Evolutionary conservation across 2,888 invertebrate species (phyloP), one percentile per base, ranked within the genome.

Genomic region (Tachina lurida): DNA sequence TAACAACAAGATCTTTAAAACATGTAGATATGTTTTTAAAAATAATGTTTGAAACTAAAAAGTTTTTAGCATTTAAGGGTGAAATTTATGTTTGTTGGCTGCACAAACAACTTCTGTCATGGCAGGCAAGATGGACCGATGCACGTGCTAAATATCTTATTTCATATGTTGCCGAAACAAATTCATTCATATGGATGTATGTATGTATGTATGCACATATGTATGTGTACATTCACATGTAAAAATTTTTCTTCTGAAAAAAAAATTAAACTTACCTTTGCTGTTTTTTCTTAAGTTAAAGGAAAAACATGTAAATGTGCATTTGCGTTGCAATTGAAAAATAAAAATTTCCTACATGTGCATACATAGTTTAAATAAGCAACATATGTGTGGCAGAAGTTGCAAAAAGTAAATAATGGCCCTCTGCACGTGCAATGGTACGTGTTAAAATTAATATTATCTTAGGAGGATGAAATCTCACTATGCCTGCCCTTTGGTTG

Each of bases 311-410:
- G 52, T 56, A 67, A 12, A 10, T n/a, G 12, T 49, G 52, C 47
- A 19, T 45, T 47, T 43, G 41, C 19, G 9, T 31, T 68, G 63
- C 75, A 58, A 52, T 58, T 71, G 43, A 63, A 65, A 56, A 62
- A 60, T 41, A 49, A 41, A 80, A 68, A 68, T 63, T 54, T 60
- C 45, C 62, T 65, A 47, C 54, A 54, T 75, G 10, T 13, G 13
- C 54, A 17, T 9, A 8, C 4, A 22, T 75, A 19, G 2, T 65
- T 77, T 77, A 73, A 79, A 82, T 54, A 85, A 22, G 31, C 70
- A 82, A 85, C 85, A 85, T 78, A 79, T 85, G 85, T 75, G 45
- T 49, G 45, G 31, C 71, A 84, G 54, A 73, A 60, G 65, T 77
- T 71, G 83, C 71, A 62, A 56, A 73, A 78, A 68, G 39, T 60